Evolutionary conservation across 2,797 vertebrate genomes (phyloP).

Genomic region (Sorex maritimensis): DNA sequence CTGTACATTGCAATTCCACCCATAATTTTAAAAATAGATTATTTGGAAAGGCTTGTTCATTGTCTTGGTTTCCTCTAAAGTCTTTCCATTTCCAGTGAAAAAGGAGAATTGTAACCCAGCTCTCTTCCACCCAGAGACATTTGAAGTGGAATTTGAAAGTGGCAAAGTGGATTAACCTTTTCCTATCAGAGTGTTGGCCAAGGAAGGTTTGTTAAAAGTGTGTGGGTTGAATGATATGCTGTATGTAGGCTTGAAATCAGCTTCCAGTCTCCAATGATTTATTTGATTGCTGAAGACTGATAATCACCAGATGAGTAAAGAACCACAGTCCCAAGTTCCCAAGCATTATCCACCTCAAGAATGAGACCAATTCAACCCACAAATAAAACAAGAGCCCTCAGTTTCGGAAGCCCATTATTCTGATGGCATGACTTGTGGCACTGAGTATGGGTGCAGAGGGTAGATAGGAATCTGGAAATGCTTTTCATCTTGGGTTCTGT

Average conservation of each 20-base stretch:
- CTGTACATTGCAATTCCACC: constrained; percentile 66
- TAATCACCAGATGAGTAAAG: not conserved
- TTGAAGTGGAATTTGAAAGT: constrained; percentile 52
- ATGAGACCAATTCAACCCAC: not conserved
- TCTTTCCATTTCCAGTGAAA: constrained; percentile 73
- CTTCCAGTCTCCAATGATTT: not conserved
- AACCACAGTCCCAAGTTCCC: not conserved
- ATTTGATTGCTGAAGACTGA: not conserved
- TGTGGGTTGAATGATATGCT: not conserved
- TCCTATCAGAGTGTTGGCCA: constrained; percentile 11
- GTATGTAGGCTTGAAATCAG: not conserved
- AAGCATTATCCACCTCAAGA: not conserved
- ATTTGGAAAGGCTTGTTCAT: constrained; percentile 77
- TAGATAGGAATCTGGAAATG: not conserved
- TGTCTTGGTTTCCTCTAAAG: constrained; percentile 64
- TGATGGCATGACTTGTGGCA: not conserved
- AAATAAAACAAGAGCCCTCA: not conserved
- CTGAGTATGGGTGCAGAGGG: not conserved
- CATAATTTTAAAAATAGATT: constrained; percentile 58
- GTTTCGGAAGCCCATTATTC: not conserved
- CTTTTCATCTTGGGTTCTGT: not conserved
- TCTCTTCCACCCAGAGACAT: constrained; percentile 1
- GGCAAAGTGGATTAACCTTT: constrained; percentile 37
- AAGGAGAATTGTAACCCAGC: constrained; percentile 39
- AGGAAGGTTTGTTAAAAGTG: constrained; percentile 14